Percentiles rank a stretch among this genome's conserved stretches.
Conservation (phyloP, 2,888 invertebrate species). For the Linnaemya vulpina region DNA sequence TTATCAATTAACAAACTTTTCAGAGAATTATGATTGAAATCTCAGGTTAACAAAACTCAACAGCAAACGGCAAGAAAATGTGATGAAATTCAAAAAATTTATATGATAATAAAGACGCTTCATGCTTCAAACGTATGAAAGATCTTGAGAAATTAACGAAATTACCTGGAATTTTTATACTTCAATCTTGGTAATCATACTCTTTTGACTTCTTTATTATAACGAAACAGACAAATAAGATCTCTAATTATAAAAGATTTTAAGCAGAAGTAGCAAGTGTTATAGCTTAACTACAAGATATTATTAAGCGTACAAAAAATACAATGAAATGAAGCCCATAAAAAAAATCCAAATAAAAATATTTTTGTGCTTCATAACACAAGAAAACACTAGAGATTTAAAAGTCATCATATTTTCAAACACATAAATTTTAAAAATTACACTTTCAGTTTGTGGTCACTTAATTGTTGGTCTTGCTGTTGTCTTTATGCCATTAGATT, state of each 20-base stretch:
- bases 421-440: conserved; percentile 62
- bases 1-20: conserved; percentile 75
- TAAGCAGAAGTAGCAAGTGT: conserved; percentile 70
- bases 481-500: conserved; percentile 48
- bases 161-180: conserved; percentile 60
- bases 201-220: conserved; percentile 44
- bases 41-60: conserved; percentile 70
- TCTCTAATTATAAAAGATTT: conserved; percentile 56
- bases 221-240: conserved; percentile 39
- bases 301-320: conserved; percentile 38
- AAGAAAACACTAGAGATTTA: conserved; percentile 22
- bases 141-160: conserved; percentile 41
- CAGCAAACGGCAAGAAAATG: conserved; percentile 75
- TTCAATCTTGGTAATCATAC: conserved; percentile 61
- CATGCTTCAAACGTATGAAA: conserved; percentile 3
- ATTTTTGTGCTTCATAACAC: neutral
- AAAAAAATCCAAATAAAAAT: neutral
- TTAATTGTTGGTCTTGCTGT: conserved; percentile 31
- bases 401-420: conserved; percentile 58
- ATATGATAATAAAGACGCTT: conserved; percentile 31
- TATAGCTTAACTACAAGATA: conserved; percentile 35
- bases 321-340: conserved; percentile 20
- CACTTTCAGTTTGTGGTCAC: conserved; percentile 35
- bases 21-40: conserved; percentile 79
- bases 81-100: conserved; percentile 52